Evolutionary conservation across 2,888 invertebrate genomes (phyloP).

Genomic region (Napeogenes sylphis): DNA sequence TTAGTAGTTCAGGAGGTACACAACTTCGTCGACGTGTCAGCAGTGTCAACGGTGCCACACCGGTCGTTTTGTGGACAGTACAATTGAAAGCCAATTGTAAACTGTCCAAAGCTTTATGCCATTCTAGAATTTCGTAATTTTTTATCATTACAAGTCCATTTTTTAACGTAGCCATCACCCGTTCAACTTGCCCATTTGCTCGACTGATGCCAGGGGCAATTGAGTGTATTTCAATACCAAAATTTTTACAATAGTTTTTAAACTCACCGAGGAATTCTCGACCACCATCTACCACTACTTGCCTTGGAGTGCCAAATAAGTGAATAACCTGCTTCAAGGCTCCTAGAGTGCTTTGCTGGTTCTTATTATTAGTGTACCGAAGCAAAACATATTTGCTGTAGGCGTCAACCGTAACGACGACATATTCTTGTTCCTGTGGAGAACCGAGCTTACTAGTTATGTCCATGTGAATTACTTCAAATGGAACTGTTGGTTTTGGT

Average conservation of each 20-base stretch:
- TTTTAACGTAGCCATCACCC: constrained; percentile 30
- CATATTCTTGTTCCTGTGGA: constrained; percentile 27
- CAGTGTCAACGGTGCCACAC: constrained; percentile 30
- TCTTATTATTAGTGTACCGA: constrained; percentile 20
- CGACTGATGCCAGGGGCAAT: constrained; percentile 32
- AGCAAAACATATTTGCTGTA: constrained; percentile 23
- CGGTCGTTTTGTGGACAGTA: constrained; percentile 29
- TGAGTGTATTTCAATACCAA: constrained; percentile 25
- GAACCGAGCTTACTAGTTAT: constrained; percentile 32
- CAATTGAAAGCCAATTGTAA: constrained; percentile 36
- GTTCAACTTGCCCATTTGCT: constrained; percentile 34
- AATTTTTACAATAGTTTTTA: constrained; percentile 25
- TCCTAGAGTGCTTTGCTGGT: constrained; percentile 19
- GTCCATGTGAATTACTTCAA: constrained; percentile 29
- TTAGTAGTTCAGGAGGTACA: constrained; percentile 28
- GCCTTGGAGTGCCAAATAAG: too few species aligned
- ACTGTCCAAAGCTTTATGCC: constrained; percentile 30
- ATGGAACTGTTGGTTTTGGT: too few species aligned
- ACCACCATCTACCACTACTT: constrained; percentile 32
- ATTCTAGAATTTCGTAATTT: constrained; percentile 32
- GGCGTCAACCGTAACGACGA: constrained; percentile 32
- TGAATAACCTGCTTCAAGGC: too few species aligned
- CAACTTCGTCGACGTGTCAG: constrained; percentile 26
- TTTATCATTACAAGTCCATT: constrained; percentile 32
- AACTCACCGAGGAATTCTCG: constrained; percentile 30